Base-by-base conservation (phyloP, 1,140 invertebrate genomes). In the Ruditapes philippinarum region DNA sequence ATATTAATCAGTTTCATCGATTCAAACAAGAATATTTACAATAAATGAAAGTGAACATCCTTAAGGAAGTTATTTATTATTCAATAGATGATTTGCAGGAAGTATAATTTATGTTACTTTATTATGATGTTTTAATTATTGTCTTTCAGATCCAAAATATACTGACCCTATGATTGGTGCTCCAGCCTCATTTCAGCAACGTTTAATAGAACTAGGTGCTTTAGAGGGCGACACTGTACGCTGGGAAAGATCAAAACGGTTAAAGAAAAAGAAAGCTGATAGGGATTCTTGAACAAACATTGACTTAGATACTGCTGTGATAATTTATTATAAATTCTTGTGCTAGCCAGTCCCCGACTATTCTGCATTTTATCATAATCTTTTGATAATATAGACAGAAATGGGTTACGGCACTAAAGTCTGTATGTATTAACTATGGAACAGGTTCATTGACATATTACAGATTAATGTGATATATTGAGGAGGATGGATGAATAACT, bases 261-360 rank as follows among this genome's bases (percentile, higher is more conserved):
- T 90, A 28, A 91, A 91, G 89, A 91, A 91, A 83, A 91, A 91
- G 86, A 90, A 89, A 80, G 76, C 89, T 19, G 90, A 91, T 70
- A 54, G 88, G 60, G 88, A 89, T 45, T 89, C 88, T 89, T 89
- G 88, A 89, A 70, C 33, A 70, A 22, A 81, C 42, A 31, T 54
- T n/a, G 25, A 12, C 42, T 74, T 85, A 85, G 82, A 68, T 80
- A 22, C 7, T 19, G 25, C 60, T 83, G 80, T 83, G 80, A 83
- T 83, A 65, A 83, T 68, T 54, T 38, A 68, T 76, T 76, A 9
- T 19, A 38, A 33, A 17, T 73, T 73, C 25, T 65, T 65, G 60
- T 12, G 60, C 60, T 65, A 65, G 60, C 60, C 60, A 65, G 7
- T 5, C 11, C 12, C 17, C n/a, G n/a, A 57, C 54, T 65, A n/a